Evolutionary conservation across 2,888 invertebrate species (phyloP).

Genomic region (Parelbella ahira): DNA sequence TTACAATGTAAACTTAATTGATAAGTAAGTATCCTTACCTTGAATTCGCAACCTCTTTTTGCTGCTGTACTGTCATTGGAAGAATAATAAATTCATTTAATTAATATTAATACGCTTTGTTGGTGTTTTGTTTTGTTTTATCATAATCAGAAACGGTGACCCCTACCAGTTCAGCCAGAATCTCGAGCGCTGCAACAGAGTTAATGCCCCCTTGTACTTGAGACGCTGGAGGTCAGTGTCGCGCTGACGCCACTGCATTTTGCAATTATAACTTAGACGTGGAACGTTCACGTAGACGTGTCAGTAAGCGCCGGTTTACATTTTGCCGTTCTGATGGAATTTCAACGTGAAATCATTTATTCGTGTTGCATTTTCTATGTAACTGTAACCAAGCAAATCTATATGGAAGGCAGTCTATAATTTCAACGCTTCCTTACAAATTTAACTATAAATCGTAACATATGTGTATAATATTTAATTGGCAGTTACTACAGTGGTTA

Average conservation of each 20-base stretch:
- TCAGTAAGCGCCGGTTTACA: no score
- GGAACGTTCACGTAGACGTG: no score
- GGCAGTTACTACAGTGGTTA: no score
- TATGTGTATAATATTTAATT: no score
- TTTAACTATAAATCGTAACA: no score
- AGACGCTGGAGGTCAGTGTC: constrained; percentile 63
- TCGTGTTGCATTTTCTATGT: no score
- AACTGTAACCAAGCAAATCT: no score
- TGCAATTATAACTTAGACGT: constrained; percentile 56
- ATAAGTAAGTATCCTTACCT: not conserved
- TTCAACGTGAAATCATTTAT: no score
- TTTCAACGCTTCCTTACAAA: no score
- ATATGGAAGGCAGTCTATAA: no score
- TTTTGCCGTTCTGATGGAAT: no score
- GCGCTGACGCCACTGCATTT: constrained; percentile 55
- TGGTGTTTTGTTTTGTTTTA: constrained; percentile 15
- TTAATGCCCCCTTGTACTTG: constrained; percentile 68
- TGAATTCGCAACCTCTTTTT: constrained; percentile 1
- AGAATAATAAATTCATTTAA: constrained; percentile 21
- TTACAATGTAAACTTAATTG: no score
- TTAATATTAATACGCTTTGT: constrained; percentile 17
- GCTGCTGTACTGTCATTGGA: constrained; percentile 5
- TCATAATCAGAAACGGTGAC: constrained; percentile 21
- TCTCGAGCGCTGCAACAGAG: constrained; percentile 33
- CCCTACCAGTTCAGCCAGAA: constrained; percentile 22